These are phyloP conservation scores for Erpobdella octoculata DNA, from an alignment of 2,888 invertebrate genomes.

Conservation along the genomic window DNA sequence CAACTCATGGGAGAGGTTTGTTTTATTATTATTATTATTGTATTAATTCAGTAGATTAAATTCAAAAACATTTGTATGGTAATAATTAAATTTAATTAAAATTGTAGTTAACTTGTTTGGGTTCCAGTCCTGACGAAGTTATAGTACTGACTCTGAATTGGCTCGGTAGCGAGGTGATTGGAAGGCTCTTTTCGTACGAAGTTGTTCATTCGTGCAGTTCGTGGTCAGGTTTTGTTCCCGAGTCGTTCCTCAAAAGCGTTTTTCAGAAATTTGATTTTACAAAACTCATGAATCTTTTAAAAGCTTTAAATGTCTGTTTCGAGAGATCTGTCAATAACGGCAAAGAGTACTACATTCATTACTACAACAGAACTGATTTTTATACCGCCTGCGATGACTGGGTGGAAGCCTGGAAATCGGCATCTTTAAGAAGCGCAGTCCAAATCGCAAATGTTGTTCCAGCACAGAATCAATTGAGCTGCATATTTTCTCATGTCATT, in stretches of 20 bases:
- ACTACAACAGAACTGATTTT: constrained; percentile 22
- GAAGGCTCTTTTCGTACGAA: constrained; percentile 18
- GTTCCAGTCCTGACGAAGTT: constrained; percentile 2
- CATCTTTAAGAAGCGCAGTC: neutral
- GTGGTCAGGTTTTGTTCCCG: constrained; percentile 18
- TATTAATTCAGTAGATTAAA: neutral
- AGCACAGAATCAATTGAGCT: neutral
- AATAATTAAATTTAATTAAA: neutral
- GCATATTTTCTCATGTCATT: constrained; percentile 6
- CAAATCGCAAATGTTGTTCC: constrained; percentile 8
- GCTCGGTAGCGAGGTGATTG: constrained; percentile 19
- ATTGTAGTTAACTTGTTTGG: constrained; percentile 16
- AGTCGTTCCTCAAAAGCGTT: constrained; percentile 1
- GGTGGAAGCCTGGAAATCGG: neutral
- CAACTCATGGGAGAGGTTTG: constrained; percentile 62
- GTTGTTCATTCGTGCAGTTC: constrained; percentile 1
- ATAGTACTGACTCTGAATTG: constrained; percentile 16
- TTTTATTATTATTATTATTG: neutral
- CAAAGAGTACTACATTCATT: constrained; percentile 18
- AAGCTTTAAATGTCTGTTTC: constrained; percentile 9
- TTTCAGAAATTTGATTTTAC: constrained; percentile 12
- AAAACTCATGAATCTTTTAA: constrained; percentile 16
- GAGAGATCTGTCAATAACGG: constrained; percentile 12
- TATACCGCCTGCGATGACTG: neutral
- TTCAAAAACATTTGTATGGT: neutral